Evolutionary conservation across 2,888 invertebrate species (phyloP), one percentile per base, ranked within the genome.

Genomic region (Catocala fraxini): DNA sequence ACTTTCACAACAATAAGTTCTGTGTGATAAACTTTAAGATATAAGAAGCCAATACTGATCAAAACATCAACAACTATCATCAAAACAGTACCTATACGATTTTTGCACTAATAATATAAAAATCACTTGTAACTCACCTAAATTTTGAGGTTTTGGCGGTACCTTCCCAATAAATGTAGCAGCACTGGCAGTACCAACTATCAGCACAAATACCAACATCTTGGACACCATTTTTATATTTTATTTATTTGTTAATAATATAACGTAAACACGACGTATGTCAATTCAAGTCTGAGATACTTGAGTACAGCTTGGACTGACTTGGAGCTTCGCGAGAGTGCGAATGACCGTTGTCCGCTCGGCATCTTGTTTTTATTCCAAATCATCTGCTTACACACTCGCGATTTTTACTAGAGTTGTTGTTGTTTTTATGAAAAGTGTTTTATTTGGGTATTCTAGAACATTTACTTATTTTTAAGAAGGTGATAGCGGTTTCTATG

Each of bases 321-420:
- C 68, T 73, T 56, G 63, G 70, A 77, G 76, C 68, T 76, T 73
- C 67, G 56, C 65, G 41, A 63, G 65, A 71, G 65, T 71, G 65
- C 82, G 83, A 92, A 91, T 92, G 92, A 71, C 82, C 73, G 54
- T 53, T 65, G 53, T 45, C 59, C 65, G 73, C 66, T 59, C 75
- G 54, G 65, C 66, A 73, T 73, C 79, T 83, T 88, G 89, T 88
- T 90, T 92, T 88, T 92, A 92, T 92, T 83, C 79, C 60, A 68
- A 75, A 71, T 79, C 72, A 81, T 82, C 82, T 35, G 74, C 11
- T 63, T 59, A 65, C 81, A 86, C 70, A 83, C 86, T 65, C 35
- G 57, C 82, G 83, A 83, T 72, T 81, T 70, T 65, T 52, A 39
- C 35, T 12, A 25, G 6, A 35, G 12, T 3, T 25, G 3, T 35